Percentiles rank a stretch among this genome's conserved stretches.
These are phyloP conservation scores for Lasioglossum marginatum DNA, from an alignment of 2,888 invertebrate genomes.

Conservation along the genomic window DNA sequence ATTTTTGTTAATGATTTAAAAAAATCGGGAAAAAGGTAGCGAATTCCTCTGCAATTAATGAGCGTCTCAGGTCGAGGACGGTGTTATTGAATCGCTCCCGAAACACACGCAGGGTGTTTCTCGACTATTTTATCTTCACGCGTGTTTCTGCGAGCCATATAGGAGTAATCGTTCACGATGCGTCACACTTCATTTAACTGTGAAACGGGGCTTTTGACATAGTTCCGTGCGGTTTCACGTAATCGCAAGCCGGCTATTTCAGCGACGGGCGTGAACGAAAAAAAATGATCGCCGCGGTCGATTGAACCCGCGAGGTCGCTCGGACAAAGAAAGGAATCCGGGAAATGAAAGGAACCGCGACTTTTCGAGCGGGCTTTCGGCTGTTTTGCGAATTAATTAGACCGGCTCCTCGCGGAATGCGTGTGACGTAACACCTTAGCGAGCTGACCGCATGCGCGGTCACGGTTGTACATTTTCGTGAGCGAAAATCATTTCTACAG, in stretches of 20 bases:
- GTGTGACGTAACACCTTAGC: conserved; percentile 15
- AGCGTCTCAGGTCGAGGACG: neutral
- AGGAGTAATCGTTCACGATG: conserved; percentile 36
- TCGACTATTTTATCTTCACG: neutral
- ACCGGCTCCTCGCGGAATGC: neutral
- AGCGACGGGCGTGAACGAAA: conserved; percentile 7
- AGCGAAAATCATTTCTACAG: too few species aligned
- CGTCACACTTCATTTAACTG: conserved; percentile 54
- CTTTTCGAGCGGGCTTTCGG: neutral
- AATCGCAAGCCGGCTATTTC: conserved; percentile 5
- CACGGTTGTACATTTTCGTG: too few species aligned
- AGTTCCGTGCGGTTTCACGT: conserved; percentile 18
- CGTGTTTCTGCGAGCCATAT: neutral
- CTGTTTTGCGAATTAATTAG: conserved; percentile 26
- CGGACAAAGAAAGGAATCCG: conserved; percentile 50
- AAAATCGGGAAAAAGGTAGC: too few species aligned
- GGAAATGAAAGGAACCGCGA: conserved; percentile 45
- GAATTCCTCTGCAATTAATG: too few species aligned
- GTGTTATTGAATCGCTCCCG: neutral
- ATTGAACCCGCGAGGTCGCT: conserved; percentile 41
- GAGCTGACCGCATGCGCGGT: too few species aligned
- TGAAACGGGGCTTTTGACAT: conserved; percentile 51
- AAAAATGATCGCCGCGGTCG: conserved; percentile 44
- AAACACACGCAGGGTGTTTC: neutral
- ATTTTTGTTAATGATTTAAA: too few species aligned